Conservation (phyloP, 2,113 vertebrate species). For the Mesocricetus auratus region DNA sequence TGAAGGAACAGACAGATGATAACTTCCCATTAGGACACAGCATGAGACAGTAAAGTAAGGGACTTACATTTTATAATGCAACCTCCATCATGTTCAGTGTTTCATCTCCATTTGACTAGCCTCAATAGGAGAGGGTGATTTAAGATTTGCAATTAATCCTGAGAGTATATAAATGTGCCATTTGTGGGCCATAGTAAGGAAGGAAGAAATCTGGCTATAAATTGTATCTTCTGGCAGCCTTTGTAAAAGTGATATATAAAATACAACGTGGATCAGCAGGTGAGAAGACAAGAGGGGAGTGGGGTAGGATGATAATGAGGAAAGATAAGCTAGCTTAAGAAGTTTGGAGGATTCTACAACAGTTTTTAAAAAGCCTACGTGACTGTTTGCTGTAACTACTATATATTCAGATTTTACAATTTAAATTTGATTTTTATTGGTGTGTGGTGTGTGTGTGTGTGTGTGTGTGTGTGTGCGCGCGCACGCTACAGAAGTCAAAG, state of each 20-base stretch:
- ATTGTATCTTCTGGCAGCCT: background rate
- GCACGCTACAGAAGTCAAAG: background rate
- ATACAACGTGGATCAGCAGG: background rate
- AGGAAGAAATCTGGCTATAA: background rate
- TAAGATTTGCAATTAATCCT: background rate
- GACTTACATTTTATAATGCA: background rate
- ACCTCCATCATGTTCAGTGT: background rate
- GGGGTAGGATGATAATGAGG: background rate
- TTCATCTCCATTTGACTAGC: background rate
- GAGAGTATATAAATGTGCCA: background rate
- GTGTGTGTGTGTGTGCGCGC: background rate
- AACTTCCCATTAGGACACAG: background rate
- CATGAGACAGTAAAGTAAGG: background rate
- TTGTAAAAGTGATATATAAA: background rate
- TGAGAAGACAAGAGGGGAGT: background rate
- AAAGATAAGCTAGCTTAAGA: background rate
- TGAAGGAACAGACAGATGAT: background rate
- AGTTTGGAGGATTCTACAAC: background rate
- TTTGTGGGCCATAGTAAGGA: background rate
- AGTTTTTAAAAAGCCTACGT: background rate
- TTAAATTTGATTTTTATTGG: background rate
- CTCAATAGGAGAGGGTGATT: background rate
- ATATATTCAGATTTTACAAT: background rate
- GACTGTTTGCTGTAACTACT: background rate
- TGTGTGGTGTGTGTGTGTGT: background rate